Percentiles rank a stretch among this genome's conserved stretches.
These are phyloP conservation scores for Crematogaster levior DNA, from an alignment of 2,888 invertebrate species.

Conservation along the genomic window DNA sequence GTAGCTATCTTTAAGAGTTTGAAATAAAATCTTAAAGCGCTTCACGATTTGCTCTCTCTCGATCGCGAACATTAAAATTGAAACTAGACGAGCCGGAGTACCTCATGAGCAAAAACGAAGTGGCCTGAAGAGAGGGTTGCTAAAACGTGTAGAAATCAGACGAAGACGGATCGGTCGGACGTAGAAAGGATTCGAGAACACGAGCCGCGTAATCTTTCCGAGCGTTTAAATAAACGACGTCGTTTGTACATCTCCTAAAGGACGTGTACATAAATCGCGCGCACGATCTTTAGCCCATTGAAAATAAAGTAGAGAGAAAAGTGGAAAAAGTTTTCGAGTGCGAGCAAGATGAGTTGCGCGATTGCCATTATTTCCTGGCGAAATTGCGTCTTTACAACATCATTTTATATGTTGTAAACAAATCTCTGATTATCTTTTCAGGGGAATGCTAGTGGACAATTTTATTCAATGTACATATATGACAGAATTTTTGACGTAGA, in stretches of 20 bases:
- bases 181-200: conserved; percentile 60
- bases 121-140: background rate
- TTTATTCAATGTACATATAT: conserved; percentile 23
- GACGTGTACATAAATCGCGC: conserved; percentile 62
- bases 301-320: conserved; percentile 49
- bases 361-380: conserved; percentile 66
- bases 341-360: conserved; percentile 47
- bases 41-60: background rate
- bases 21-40: conserved; percentile 47
- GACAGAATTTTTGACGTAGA: background rate
- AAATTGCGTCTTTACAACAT: conserved; percentile 68
- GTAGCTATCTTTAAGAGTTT: conserved; percentile 42
- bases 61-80: conserved; percentile 42
- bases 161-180: conserved; percentile 54
- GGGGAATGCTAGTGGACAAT: background rate
- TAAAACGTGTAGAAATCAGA: conserved; percentile 38
- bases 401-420: conserved; percentile 16
- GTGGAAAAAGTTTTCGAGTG: background rate
- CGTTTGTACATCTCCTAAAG: conserved; percentile 74
- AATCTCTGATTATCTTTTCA: background rate
- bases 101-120: conserved; percentile 20
- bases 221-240: conserved; percentile 78
- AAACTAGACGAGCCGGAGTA: conserved; percentile 3
- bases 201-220: conserved; percentile 67
- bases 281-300: conserved; percentile 54